These are phyloP conservation scores for Meta bourneti DNA, from an alignment of 2,888 invertebrate genomes.

Conservation along the genomic window DNA sequence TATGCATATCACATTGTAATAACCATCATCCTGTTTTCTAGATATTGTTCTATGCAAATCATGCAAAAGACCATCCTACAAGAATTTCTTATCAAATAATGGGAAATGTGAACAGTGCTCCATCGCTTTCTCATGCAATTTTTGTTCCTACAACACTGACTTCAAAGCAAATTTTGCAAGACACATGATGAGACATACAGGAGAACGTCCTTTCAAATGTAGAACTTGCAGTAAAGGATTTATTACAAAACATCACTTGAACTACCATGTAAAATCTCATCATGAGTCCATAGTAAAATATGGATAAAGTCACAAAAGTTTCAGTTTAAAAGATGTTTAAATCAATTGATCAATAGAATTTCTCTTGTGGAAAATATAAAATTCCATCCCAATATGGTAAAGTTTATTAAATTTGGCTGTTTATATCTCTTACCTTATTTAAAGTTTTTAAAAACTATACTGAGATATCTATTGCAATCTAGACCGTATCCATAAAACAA, in stretches of 20 bases:
- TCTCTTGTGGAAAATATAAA: neutral
- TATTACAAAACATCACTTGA: constrained; percentile 58
- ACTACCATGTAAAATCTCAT: constrained; percentile 48
- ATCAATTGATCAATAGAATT: neutral
- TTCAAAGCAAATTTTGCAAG: constrained; percentile 47
- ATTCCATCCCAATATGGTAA: neutral
- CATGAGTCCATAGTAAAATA: neutral
- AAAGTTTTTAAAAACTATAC: neutral
- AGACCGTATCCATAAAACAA: no score
- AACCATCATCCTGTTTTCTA: constrained; percentile 8
- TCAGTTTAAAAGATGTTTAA: neutral
- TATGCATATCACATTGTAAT: no score
- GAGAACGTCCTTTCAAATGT: constrained; percentile 54
- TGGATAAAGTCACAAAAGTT: neutral
- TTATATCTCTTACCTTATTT: neutral
- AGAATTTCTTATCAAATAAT: no score
- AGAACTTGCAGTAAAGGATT: constrained; percentile 47
- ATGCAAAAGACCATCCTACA: constrained; percentile 2
- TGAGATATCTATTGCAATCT: no score
- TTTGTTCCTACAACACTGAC: constrained; percentile 41
- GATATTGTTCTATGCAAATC: constrained; percentile 1
- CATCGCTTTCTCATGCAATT: neutral
- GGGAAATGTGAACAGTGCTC: constrained; percentile 12
- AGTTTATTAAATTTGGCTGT: neutral
- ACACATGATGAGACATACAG: constrained; percentile 68